Conservation (phyloP, 2,797 vertebrate species). For the Limosa lapponica region DNA sequence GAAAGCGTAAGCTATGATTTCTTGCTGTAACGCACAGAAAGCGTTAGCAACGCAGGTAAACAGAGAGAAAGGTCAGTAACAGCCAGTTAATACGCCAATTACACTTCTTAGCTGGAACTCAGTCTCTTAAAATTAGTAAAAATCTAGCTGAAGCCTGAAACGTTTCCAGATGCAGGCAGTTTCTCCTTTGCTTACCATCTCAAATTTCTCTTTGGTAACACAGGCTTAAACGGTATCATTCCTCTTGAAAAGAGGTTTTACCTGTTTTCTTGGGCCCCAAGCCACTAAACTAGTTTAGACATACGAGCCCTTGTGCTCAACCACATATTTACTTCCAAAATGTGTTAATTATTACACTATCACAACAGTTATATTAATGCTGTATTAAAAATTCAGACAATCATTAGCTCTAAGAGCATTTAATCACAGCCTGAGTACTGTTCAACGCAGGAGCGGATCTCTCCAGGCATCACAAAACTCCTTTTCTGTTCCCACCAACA, state of each 20-base stretch:
- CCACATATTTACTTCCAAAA: neutral
- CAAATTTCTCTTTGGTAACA: neutral
- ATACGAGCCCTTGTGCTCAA: neutral
- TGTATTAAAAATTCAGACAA: neutral
- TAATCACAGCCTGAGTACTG: neutral
- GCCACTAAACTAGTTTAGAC: neutral
- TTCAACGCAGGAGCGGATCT: neutral
- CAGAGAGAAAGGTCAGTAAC: neutral
- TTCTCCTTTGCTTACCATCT: neutral
- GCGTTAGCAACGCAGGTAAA: neutral
- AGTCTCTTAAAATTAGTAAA: neutral
- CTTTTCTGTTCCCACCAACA: neutral
- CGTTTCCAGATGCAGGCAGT: neutral
- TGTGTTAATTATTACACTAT: neutral
- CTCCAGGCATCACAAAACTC: neutral
- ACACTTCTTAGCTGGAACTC: neutral
- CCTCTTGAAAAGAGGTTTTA: neutral
- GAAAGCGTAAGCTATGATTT: neutral
- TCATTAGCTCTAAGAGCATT: neutral
- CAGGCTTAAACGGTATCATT: fast-evolving
- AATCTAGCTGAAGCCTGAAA: neutral
- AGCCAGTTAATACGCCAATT: neutral
- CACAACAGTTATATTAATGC: neutral
- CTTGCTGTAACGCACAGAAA: neutral
- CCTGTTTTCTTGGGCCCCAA: neutral